These are phyloP conservation scores for Meghimatium bilineatum DNA, from an alignment of 2,888 invertebrate species.

Conservation along the genomic window DNA sequence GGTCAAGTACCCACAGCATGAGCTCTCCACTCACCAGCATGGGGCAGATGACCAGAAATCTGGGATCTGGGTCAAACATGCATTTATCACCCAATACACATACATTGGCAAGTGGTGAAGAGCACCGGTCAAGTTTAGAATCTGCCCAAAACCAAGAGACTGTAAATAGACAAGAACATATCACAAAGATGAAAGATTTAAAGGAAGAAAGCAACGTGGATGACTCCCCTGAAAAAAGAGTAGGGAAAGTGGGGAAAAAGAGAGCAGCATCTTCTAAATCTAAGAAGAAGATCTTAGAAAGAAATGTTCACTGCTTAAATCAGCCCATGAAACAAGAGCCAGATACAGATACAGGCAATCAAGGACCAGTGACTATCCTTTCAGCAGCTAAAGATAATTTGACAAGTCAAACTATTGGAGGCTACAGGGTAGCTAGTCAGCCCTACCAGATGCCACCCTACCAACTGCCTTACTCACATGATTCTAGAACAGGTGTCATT, in stretches of 20 bases:
- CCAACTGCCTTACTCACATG: conserved; percentile 36
- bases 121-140: conserved; percentile 21
- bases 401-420: background rate
- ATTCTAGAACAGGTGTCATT: background rate
- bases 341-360: background rate
- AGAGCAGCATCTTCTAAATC: conserved; percentile 1
- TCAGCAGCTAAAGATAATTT: conserved; percentile 1
- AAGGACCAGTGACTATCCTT: background rate
- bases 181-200: background rate
- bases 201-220: conserved; percentile 6
- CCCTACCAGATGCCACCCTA: conserved; percentile 30
- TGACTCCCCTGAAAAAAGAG: background rate
- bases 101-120: conserved; percentile 7
- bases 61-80: conserved; percentile 20
- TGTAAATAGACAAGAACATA: conserved; percentile 20
- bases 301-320: background rate
- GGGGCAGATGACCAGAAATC: conserved; percentile 51
- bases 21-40: conserved; percentile 50
- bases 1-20: background rate
- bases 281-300: conserved; percentile 15
- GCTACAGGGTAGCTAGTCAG: conserved; percentile 4
- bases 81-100: conserved; percentile 29
- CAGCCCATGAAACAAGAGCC: background rate
- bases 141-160: conserved; percentile 32
- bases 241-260: conserved; percentile 14